A percentile compares a stretch with the other conserved stretches of the same genome.
Conservation (phyloP, 2,888 invertebrate species). For the Cantharis flavilabris region DNA sequence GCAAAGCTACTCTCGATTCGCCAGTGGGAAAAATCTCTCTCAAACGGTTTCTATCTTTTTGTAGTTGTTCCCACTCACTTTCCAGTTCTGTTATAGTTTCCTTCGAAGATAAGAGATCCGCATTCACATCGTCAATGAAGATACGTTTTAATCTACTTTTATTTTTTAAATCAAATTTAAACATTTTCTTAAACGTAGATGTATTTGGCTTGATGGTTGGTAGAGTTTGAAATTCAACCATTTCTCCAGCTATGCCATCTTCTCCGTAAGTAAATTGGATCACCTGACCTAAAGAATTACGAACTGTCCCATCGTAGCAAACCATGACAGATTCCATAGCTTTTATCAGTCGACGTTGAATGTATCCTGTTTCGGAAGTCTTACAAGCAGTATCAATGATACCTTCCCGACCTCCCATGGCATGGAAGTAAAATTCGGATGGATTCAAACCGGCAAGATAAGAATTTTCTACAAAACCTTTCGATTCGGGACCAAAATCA, state of each 20-base stretch:
- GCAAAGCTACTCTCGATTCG: slow-evolving; percentile 94
- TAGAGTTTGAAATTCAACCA: slow-evolving; percentile 94
- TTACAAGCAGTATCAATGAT: slow-evolving; percentile 99
- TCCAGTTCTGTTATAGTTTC: slow-evolving; percentile 91
- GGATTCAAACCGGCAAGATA: slow-evolving; percentile 99
- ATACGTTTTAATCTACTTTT: slow-evolving; percentile 88
- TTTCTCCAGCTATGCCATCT: slow-evolving; percentile 95
- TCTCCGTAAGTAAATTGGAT: slow-evolving; percentile 98
- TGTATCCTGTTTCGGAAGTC: slow-evolving; percentile 99
- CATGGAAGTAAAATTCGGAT: slow-evolving; percentile 99
- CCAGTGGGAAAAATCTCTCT: slow-evolving; percentile 96
- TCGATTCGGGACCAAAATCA: slow-evolving; percentile 99
- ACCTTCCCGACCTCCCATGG: slow-evolving; percentile 99
- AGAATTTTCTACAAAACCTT: slow-evolving; percentile 99
- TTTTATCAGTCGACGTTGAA: slow-evolving; percentile 98
- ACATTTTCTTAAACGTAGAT: slow-evolving; percentile 93
- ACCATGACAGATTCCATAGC: slow-evolving; percentile 99
- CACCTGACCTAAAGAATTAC: slow-evolving; percentile 93
- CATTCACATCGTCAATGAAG: slow-evolving; percentile 92
- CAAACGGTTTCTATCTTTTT: slow-evolving; percentile 83
- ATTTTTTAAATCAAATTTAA: slow-evolving; percentile 94
- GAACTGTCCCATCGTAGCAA: slow-evolving; percentile 97
- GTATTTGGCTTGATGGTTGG: slow-evolving; percentile 95
- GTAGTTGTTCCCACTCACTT: slow-evolving; percentile 93
- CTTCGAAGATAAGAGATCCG: slow-evolving; percentile 90